Conservation (phyloP, 64 coral and sea anemone species). For the Hydrozoanthus tunicans region DNA sequence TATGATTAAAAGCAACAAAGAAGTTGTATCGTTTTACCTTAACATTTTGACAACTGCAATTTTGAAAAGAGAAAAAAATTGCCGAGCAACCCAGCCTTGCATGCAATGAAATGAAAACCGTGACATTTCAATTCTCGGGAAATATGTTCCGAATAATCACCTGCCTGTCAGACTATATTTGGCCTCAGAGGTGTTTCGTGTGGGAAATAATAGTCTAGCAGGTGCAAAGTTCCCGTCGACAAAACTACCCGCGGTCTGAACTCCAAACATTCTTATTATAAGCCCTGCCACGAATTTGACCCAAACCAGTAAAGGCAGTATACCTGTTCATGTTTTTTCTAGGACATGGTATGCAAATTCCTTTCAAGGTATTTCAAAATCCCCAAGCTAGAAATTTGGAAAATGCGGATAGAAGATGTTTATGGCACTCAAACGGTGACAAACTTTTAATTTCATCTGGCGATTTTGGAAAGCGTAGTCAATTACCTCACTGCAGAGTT, state of each 20-base stretch:
- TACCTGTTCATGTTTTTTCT: not conserved
- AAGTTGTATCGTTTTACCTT: no score
- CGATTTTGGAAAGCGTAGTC: not conserved
- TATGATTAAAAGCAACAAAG: no score
- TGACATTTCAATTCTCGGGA: not conserved
- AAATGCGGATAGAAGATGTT: not conserved
- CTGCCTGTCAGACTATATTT: constrained; percentile 21
- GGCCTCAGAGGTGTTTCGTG: not conserved
- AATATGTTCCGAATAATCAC: not conserved
- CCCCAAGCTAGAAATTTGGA: no score
- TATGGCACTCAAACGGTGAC: not conserved
- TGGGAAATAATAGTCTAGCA: not conserved
- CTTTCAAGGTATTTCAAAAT: no score
- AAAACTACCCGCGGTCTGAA: constrained; percentile 31
- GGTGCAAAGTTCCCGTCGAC: not conserved
- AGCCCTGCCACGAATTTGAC: not conserved
- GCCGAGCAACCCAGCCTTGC: not conserved
- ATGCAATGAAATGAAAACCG: no score
- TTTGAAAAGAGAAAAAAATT: not conserved
- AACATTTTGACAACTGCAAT: no score
- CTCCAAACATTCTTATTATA: not conserved
- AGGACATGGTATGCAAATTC: not conserved
- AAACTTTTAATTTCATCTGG: not conserved
- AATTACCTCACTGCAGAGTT: not conserved
- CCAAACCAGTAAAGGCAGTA: not conserved